Conservation (phyloP, 2,113 vertebrate species). For the Alligator mississippiensis region DNA sequence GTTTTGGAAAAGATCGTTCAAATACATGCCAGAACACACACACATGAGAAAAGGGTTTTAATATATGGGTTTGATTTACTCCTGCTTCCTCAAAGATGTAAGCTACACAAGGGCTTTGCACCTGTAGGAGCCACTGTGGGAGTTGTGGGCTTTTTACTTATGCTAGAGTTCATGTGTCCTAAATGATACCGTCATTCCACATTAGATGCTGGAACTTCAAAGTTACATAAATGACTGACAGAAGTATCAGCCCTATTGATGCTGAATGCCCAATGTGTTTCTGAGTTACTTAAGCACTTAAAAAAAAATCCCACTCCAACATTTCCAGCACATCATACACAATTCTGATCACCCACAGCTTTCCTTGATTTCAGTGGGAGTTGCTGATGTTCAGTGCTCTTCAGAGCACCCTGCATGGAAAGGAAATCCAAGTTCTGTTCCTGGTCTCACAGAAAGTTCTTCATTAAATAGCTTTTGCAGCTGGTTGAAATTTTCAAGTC, state of each 20-base stretch:
- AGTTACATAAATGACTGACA: neutral
- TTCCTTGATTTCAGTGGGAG: neutral
- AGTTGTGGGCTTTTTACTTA: neutral
- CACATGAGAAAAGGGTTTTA: neutral
- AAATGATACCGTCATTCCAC: rapidly evolving
- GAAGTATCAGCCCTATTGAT: neutral
- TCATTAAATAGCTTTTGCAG: neutral
- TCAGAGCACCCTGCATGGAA: rapidly evolving
- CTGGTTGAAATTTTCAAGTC: neutral
- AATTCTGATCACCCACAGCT: neutral
- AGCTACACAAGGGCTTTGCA: neutral
- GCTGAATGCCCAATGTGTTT: neutral
- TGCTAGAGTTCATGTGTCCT: neutral
- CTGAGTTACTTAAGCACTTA: neutral
- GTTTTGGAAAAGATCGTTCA: constrained; percentile 43
- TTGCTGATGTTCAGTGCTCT: neutral
- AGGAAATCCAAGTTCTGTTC: neutral
- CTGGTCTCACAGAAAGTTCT: neutral
- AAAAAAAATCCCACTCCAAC: neutral
- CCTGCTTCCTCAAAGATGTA: constrained; percentile 8
- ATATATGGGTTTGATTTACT: constrained; percentile 23
- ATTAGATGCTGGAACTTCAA: neutral
- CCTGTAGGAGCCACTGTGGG: constrained; percentile 13
- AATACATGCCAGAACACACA: constrained; percentile 22
- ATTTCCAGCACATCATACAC: neutral